Base-by-base conservation (phyloP, 1,140 invertebrate genomes). In the Magallana gigas region DNA sequence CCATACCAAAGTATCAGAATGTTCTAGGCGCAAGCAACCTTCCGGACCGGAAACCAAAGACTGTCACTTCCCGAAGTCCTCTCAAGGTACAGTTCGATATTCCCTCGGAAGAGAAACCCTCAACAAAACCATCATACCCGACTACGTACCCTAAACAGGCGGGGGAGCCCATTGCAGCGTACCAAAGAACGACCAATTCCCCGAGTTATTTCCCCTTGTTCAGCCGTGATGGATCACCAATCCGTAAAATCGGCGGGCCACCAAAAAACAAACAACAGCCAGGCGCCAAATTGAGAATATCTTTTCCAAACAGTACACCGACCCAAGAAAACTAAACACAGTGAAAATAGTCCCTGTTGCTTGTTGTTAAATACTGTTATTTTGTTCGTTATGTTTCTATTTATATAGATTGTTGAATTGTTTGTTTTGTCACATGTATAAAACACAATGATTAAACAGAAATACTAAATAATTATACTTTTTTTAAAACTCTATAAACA, bases 191-290 rank as follows among this genome's bases (percentile, higher is more conserved):
- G 8, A 59, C 59, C 18, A 23, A 84, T 48, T 29, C 56, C 7
- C 64, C 83, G 0, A 64, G 85, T 62, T 89, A 89, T 76, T 89
- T 89, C 62, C 88, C 88, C 4, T 36, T 89, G 14, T 89, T 89
- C 68, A 81, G 84, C 68, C 71, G 85, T 8, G 84, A 89, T 83
- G 88, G 88, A 81, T 36, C 68, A 8, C 88, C 88, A 12, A 86
- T 88, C 80, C 58, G 86, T 11, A 88, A 84, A 86, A 85, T 87
- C 57, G 88, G 88, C 14, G 86, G 86, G 4, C 48, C 82, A 60
- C 57, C 58, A 18, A 89, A 87, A 68, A 85, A 84, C 9, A 84
- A 84, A 29, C 81, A 58, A 83, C 68, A 29, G 8, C 23, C 68
- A 16, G 71, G 7, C 9, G 8, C 48, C 14, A 84, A 59, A 57